Evolutionary conservation across 2,888 invertebrate species (phyloP).

Genomic region (Stenotaenia linearis): DNA sequence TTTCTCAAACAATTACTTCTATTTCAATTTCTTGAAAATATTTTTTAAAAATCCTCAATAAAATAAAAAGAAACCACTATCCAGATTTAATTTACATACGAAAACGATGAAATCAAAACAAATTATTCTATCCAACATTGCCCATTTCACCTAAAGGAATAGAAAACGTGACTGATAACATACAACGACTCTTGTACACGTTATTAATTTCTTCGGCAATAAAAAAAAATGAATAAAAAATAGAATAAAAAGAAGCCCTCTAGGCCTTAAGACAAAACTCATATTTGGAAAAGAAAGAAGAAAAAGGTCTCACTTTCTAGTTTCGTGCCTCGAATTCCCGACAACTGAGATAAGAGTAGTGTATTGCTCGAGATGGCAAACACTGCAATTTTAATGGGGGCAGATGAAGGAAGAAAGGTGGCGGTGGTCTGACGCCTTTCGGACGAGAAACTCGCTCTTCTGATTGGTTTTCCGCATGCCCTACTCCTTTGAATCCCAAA

Average conservation of each 20-base stretch:
- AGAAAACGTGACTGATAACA: neutral
- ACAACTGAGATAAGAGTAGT: neutral
- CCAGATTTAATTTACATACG: neutral
- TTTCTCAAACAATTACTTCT: too few species aligned
- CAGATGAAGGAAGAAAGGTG: conserved; percentile 10
- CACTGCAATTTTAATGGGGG: conserved; percentile 24
- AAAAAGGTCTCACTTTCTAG: neutral
- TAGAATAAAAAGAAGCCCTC: neutral
- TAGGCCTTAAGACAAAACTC: neutral
- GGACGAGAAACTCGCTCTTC: neutral
- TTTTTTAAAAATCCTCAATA: too few species aligned
- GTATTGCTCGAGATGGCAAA: neutral
- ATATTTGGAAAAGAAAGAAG: neutral
- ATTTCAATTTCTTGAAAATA: too few species aligned
- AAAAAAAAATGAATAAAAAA: neutral
- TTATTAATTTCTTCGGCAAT: neutral
- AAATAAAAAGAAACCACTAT: too few species aligned
- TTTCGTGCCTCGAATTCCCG: conserved; percentile 8
- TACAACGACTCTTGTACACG: neutral
- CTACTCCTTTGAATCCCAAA: conserved; percentile 24
- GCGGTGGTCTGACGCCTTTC: neutral
- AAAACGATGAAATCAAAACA: neutral
- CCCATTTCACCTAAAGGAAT: neutral
- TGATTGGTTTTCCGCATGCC: conserved; percentile 21
- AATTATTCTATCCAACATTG: neutral